Base-by-base conservation (phyloP, 2,797 vertebrate genomes). In the Oreortyx pictus region DNA sequence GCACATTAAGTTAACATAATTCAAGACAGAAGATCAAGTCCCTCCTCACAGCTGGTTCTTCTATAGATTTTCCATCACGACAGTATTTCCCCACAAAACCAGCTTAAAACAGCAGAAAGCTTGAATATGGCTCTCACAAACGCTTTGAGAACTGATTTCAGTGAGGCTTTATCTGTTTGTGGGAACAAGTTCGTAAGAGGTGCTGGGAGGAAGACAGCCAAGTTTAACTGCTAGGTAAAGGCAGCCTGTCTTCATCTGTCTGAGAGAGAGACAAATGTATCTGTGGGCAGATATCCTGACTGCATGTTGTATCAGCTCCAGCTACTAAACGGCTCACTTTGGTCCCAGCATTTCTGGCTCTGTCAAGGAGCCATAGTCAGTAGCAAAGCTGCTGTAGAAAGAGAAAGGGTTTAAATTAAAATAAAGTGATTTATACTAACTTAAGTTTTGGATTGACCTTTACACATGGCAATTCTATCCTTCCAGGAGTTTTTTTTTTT, bases 381-480 rank as follows among this genome's bases (percentile, higher is more conserved):
- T 11, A 49, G 54, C 33, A 88, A 49, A 57, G 9, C 5, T 94
- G 62, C 41, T 88, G 60, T 31, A 79, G 74, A 88, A 93, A 62
- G 8, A 46, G 71, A 79, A 82, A 31, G 9, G 4, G 2, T 43
- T 82, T 80, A 82, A 90, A 82, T 86, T 70, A 74, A 84, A 93
- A 76, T 81, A 68, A 52, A 2, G 2, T 76, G 47, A 88, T 92
- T 93, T 90, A 91, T 68, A 23, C 44, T 73, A 57, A 37, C 3
- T 2, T 46, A 31, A 17, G 24, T 70, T 80, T 93, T 90, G 50
- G 64, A 41, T 24, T 91, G 92, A 75, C 87, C 70, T 91, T 84
- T 90, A 76, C 37, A 82, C n/a, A 80, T 33, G 52, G 81, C 65
- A 94, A 82, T 84, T 90, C 86, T 74, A 78, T 83, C 31, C 47